These are phyloP conservation scores for Rhabdomys pumilio DNA, from an alignment of 2,797 vertebrate species.

Conservation along the genomic window DNA sequence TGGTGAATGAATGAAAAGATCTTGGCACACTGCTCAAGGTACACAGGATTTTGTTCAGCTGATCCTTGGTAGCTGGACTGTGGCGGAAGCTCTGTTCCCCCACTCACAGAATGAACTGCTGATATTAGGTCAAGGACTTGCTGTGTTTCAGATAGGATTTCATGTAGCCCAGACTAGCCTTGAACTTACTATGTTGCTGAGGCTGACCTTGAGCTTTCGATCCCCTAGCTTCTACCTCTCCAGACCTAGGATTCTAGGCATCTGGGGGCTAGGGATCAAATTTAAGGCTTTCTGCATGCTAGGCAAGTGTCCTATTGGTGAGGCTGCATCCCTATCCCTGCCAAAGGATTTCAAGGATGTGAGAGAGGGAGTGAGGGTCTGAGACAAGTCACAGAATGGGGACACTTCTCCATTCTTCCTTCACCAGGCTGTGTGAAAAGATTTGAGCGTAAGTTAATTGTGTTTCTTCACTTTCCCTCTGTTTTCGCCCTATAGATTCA, in stretches of 20 bases:
- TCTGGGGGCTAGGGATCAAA: background rate
- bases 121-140: background rate
- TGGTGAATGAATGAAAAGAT: background rate
- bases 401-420: background rate
- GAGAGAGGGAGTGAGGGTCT: background rate
- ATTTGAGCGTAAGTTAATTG: slow-evolving; percentile 73
- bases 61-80: background rate
- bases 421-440: background rate
- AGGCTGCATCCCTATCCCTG: background rate
- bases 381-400: background rate
- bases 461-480: slow-evolving; percentile 87
- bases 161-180: background rate
- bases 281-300: background rate
- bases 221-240: background rate
- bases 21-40: background rate
- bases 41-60: rapidly evolving
- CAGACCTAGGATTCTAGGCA: background rate
- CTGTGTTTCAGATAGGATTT: background rate
- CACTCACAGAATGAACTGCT: background rate
- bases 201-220: background rate
- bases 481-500: slow-evolving; percentile 90
- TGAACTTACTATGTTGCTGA: background rate
- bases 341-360: background rate
- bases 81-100: background rate
- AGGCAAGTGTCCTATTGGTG: background rate